A percentile compares a stretch with the other conserved stretches of the same genome.
Conservation (phyloP, 2,888 invertebrate genomes). For the Rhamnusium bicolor region DNA sequence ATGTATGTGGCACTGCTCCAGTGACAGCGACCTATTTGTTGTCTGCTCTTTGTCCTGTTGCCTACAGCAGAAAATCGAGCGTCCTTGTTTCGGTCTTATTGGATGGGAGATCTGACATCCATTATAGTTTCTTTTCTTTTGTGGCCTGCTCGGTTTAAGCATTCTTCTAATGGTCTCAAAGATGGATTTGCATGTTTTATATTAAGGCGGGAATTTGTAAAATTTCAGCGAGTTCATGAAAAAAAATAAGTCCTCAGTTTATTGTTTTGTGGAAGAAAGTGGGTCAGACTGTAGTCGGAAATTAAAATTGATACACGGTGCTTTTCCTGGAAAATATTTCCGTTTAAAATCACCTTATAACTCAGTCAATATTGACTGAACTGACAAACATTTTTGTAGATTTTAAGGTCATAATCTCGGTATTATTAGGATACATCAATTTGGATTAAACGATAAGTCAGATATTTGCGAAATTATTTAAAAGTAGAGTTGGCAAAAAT, state of each 20-base stretch:
- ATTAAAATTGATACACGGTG: background rate
- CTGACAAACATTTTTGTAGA: too few relatives aligned
- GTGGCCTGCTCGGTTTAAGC: slow-evolving; percentile 5
- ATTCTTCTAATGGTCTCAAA: slow-evolving; percentile 31
- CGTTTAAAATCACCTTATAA: background rate
- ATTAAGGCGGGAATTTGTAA: slow-evolving; percentile 1
- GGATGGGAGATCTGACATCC: slow-evolving; percentile 32
- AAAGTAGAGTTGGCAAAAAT: too few relatives aligned
- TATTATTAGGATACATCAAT: too few relatives aligned
- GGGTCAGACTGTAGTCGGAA: background rate
- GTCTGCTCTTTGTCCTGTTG: slow-evolving; percentile 26
- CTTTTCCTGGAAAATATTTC: background rate
- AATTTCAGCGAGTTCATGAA: background rate
- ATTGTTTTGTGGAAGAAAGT: background rate
- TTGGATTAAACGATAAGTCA: too few relatives aligned
- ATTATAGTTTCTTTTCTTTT: slow-evolving; percentile 21
- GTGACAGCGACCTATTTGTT: slow-evolving; percentile 32
- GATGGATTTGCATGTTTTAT: slow-evolving; percentile 32
- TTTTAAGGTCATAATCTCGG: too few relatives aligned
- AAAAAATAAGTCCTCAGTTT: background rate
- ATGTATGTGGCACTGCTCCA: slow-evolving; percentile 6
- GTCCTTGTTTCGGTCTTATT: slow-evolving; percentile 31
- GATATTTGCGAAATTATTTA: too few relatives aligned
- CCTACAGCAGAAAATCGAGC: slow-evolving; percentile 9
- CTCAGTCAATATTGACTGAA: too few relatives aligned